Evolutionary conservation across 2,888 invertebrate species (phyloP).

Genomic region (Polymixis lichenea): DNA sequence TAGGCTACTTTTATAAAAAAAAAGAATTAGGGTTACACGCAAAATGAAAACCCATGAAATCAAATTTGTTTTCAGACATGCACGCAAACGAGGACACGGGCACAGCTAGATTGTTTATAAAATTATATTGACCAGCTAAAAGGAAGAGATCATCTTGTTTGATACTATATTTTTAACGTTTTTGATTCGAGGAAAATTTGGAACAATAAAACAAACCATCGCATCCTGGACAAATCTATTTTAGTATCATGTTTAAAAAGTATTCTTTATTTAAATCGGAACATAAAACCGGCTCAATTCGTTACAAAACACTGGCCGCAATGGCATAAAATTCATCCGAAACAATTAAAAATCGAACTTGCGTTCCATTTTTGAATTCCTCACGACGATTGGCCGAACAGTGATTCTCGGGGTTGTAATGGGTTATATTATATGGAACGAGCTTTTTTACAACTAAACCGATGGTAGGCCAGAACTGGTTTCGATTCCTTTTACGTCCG

Average conservation of each 20-base stretch:
- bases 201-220: background rate
- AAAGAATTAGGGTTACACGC: too few relatives aligned
- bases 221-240: constrained; percentile 12
- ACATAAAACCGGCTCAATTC: constrained; percentile 73
- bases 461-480: constrained; percentile 87
- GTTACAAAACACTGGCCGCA: constrained; percentile 78
- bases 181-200: background rate
- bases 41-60: too few relatives aligned
- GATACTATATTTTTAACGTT: background rate
- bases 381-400: constrained; percentile 83
- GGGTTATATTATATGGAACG: constrained; percentile 90
- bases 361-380: constrained; percentile 86
- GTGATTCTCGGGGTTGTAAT: constrained; percentile 89
- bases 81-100: too few relatives aligned
- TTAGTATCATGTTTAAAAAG: constrained; percentile 11
- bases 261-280: constrained; percentile 71
- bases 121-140: background rate
- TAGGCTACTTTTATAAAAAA: too few relatives aligned
- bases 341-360: constrained; percentile 88
- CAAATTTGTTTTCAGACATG: too few relatives aligned
- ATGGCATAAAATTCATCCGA: constrained; percentile 79
- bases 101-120: background rate
- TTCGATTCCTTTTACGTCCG: constrained; percentile 84
- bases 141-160: background rate
- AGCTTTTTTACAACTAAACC: constrained; percentile 89